Conservation (phyloP, 1,140 invertebrate species). For the Drosophila funebris region DNA sequence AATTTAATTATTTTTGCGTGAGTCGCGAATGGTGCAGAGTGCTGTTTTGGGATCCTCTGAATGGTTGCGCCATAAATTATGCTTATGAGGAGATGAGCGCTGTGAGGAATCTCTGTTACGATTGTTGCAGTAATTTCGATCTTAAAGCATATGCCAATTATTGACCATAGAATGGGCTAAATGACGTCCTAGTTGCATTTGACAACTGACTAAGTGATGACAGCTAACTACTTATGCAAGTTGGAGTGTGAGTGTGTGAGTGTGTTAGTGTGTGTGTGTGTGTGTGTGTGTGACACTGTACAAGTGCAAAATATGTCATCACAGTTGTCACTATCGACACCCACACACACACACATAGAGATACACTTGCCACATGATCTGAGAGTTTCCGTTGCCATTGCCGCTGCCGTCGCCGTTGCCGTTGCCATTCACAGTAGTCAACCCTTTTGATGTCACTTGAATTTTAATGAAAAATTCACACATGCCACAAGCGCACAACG, state of each 20-base stretch:
- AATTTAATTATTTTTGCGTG: conserved; percentile 79
- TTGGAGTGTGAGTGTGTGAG: conserved; percentile 5
- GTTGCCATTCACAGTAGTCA: conserved; percentile 56
- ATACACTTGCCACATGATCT: conserved; percentile 7
- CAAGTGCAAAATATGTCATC: conserved; percentile 77
- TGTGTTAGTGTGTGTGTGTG: conserved; percentile 2
- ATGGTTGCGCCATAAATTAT: conserved; percentile 68
- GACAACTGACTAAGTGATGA: conserved; percentile 63
- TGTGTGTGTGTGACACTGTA: conserved; percentile 61
- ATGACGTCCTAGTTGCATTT: conserved; percentile 34
- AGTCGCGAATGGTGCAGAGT: conserved; percentile 7
- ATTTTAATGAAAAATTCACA: conserved; percentile 83
- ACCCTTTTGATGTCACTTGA: conserved; percentile 82
- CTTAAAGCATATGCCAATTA: conserved; percentile 67
- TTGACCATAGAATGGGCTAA: conserved; percentile 49
- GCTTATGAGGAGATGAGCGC: conserved; percentile 70
- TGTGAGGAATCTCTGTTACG: conserved; percentile 12
- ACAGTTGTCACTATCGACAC: conserved; percentile 80
- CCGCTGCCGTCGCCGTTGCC: conserved; percentile 1
- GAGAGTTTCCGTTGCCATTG: conserved; percentile 14
- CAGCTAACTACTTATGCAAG: conserved; percentile 59
- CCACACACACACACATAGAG: conserved; percentile 29
- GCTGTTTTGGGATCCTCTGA: conserved; percentile 27
- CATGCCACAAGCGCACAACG: conserved; percentile 71
- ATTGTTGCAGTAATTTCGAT: conserved; percentile 37